Evolutionary conservation across 2,113 vertebrate genomes (phyloP), one percentile per base, ranked within the genome.

Genomic region (Crotalus viridis): DNA sequence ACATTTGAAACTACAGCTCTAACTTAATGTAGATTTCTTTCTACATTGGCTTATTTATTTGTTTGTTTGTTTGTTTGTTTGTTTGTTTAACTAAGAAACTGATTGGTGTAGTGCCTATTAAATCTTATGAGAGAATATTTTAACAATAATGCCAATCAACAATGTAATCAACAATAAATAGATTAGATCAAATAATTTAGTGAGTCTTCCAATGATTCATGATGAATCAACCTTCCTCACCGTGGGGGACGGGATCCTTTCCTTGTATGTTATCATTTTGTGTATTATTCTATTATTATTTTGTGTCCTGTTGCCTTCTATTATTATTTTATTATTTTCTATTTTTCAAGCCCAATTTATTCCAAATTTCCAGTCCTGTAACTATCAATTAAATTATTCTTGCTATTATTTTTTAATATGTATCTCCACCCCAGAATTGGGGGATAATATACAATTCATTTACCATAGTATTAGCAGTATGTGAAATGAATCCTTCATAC

Each of bases 171-270:
- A 19, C 33, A 94, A 12, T 89, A 81, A 91, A 85, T 95, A 92
- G 21, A 92, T 81, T 51, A 54, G 48, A 33, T 39, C 59, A 55
- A 55, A 46, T 24, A 88, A 19, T 22, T 93, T 48, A 1, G 0
- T 85, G 56, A 92, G 91, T 43, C 3, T 46, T 55, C 15, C 54
- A 61, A 48, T 88, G 69, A 91, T 56, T 48, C 89, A 43, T 64
- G 12, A 94, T 2, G 89, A 0, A 0, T 0, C 0, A 28, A 92
- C 24, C 19, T 89, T 54, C 64, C 5, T 1, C 28, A n/a, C 4
- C 13, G 17, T 33, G 13, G 12, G 13, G 13, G 13, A 74, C 2
- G 13, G n/a, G n/a, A 33, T 93, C 17, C 24, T 26, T 1, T 92
- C 28, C 26, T 56, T 90, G 26, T 89, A 86, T 1, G 15, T 24